Evolutionary conservation across 2,113 vertebrate species (phyloP).

Genomic region (Sinosuthora webbiana): DNA sequence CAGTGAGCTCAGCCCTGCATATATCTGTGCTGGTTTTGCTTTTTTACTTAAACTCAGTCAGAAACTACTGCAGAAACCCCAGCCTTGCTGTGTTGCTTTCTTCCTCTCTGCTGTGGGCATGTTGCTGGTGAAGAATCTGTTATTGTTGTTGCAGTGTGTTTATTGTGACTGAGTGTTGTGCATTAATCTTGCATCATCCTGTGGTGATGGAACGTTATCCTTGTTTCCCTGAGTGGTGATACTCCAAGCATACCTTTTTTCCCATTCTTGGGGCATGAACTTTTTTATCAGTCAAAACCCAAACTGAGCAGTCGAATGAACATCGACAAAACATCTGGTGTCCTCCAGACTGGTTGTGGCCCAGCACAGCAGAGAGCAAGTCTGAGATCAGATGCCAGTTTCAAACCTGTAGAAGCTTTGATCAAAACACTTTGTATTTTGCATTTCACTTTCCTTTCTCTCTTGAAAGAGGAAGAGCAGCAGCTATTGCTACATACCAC

Average conservation of each 20-base stretch:
- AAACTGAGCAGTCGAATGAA: background rate
- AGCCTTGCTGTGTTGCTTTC: background rate
- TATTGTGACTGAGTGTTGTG: background rate
- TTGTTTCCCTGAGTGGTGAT: background rate
- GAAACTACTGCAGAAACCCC: background rate
- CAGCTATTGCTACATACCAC: background rate
- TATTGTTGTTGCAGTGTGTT: background rate
- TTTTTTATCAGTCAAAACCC: background rate
- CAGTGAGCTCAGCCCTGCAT: background rate
- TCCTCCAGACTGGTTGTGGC: background rate
- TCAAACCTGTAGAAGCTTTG: conserved; percentile 14
- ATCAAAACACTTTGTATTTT: conserved; percentile 24
- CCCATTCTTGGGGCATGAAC: background rate
- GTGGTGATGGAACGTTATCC: background rate
- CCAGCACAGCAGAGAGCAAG: background rate
- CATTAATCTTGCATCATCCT: background rate
- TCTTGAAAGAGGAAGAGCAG: background rate
- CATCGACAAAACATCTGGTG: background rate
- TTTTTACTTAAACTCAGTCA: background rate
- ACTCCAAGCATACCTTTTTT: background rate
- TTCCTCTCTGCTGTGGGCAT: background rate
- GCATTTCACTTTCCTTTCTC: background rate
- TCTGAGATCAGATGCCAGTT: background rate
- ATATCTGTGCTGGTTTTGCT: background rate
- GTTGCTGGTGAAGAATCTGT: background rate